Base-by-base conservation (phyloP, 2,888 invertebrate genomes). In the Chloroclysta siterata region DNA sequence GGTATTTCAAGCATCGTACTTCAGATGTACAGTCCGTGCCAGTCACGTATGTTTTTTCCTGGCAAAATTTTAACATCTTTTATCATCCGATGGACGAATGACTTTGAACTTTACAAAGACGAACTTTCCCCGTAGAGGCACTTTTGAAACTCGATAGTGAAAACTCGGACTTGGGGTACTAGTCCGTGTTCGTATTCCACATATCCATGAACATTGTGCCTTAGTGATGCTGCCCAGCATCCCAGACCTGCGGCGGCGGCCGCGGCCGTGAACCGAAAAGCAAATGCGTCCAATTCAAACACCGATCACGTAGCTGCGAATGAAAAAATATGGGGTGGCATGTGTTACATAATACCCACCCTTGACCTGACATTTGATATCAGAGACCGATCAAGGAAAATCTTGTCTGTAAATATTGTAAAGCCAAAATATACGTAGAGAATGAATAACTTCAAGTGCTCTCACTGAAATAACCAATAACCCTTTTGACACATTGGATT, bases 241-340 rank as follows among this genome's bases (percentile, higher is more conserved):
- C 44, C 47, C 22, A 33, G 33, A 5, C n/a, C 2, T 3, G 22
- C 22, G 22, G 22, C 22, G 22, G 22, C 22, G 2, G 22, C 22
- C 1, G 22, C 29, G 41, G 39, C 22, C 33, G 41, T 33, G 17
- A 47, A 47, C 46, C 22, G 36, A 47, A 28, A 33, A 33, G 33
- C 6, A 42, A 60, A 64, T 56, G 36, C 50, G 60, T 47, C 36
- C 33, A 13, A 65, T 65, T 65, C 54, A 17, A 39, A 61, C 51
- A 57, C 65, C 29, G 41, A 58, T 61, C 61, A 65, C 61, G 65
- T 61, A 39, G 44, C 15, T 39, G 28, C 41, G 56, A 65, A 65
- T 65, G 60, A 65, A 60, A 65, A 65, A 65, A 65, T 61, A 65
- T 65, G 36, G 15, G 36, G 46, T 58, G 48, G 50, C 53, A 55